These are phyloP conservation scores for Tinea semifulvella DNA, from an alignment of 2,888 invertebrate species.

Conservation along the genomic window DNA sequence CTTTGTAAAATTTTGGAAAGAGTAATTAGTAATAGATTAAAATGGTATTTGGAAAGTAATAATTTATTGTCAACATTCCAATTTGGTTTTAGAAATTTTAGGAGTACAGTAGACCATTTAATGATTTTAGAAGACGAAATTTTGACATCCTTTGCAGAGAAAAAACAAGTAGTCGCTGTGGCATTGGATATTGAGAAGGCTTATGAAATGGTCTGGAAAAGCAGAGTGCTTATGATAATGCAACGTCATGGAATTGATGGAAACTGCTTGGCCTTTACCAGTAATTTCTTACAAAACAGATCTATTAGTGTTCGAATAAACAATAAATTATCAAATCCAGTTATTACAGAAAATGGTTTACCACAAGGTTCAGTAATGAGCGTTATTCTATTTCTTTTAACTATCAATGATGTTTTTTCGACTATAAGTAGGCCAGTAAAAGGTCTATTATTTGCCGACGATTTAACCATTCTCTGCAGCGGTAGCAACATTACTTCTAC, in stretches of 20 bases:
- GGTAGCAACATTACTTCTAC: conserved; percentile 10
- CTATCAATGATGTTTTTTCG: conserved; percentile 17
- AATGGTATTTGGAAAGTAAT: conserved; percentile 17
- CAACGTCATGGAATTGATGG: conserved; percentile 15
- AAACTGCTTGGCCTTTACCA: conserved; percentile 15
- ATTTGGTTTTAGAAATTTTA: conserved; percentile 19
- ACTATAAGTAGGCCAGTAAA: conserved; percentile 15
- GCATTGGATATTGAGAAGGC: conserved; percentile 20
- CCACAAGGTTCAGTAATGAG: conserved; percentile 17
- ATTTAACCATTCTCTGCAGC: conserved; percentile 16
- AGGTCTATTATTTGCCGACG: conserved; percentile 17
- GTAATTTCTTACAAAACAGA: conserved; percentile 16
- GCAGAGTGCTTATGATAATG: conserved; percentile 15
- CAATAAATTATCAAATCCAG: neutral
- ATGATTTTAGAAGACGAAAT: conserved; percentile 17
- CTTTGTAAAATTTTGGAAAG: conserved; percentile 19
- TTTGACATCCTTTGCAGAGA: conserved; percentile 17
- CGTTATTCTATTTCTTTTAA: conserved; percentile 18
- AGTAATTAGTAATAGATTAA: conserved; percentile 18
- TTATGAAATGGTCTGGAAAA: conserved; percentile 21
- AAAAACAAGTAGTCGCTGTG: conserved; percentile 16
- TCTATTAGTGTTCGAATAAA: conserved; percentile 16
- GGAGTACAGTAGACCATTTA: conserved; percentile 19
- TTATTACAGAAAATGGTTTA: conserved; percentile 16
- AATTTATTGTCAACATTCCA: conserved; percentile 15